Conservation (phyloP, 2,888 invertebrate species). For the Agriopis marginaria region DNA sequence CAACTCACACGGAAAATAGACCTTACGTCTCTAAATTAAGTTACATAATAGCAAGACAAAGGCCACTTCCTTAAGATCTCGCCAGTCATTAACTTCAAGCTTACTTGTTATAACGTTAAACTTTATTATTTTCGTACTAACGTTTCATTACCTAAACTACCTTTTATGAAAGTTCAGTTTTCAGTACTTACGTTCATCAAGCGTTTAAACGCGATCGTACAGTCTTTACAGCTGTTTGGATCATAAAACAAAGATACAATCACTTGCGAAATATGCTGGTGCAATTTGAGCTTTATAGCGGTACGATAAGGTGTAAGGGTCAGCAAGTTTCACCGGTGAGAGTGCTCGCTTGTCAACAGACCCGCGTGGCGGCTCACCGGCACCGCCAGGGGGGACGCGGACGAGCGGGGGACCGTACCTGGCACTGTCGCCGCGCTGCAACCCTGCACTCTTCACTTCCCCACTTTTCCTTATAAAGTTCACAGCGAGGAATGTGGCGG, state of each 20-base stretch:
- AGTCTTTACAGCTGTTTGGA: conserved; percentile 26
- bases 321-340: conserved; percentile 44
- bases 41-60: conserved; percentile 21
- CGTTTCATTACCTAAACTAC: conserved; percentile 29
- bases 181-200: conserved; percentile 23
- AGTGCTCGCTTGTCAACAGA: conserved; percentile 53
- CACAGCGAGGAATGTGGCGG: conserved; percentile 66
- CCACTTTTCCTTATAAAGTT: conserved; percentile 68
- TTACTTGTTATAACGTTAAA: conserved; percentile 41
- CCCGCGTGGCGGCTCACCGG: conserved; percentile 62
- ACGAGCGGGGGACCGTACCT: conserved; percentile 72
- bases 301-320: conserved; percentile 36
- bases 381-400: conserved; percentile 54
- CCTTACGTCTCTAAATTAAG: conserved; percentile 33
- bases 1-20: conserved; percentile 27
- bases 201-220: conserved; percentile 26
- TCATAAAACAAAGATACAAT: conserved; percentile 27
- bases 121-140: conserved; percentile 35
- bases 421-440: conserved; percentile 73
- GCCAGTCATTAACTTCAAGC: conserved; percentile 38
- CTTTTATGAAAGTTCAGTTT: conserved; percentile 27
- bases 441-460: conserved; percentile 71
- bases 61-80: conserved; percentile 36
- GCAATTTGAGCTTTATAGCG: conserved; percentile 33
- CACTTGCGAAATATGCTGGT: conserved; percentile 40